Evolutionary conservation across 2,113 vertebrate genomes (phyloP), one percentile per base, ranked within the genome.

Genomic region (Oryzias javanicus): DNA sequence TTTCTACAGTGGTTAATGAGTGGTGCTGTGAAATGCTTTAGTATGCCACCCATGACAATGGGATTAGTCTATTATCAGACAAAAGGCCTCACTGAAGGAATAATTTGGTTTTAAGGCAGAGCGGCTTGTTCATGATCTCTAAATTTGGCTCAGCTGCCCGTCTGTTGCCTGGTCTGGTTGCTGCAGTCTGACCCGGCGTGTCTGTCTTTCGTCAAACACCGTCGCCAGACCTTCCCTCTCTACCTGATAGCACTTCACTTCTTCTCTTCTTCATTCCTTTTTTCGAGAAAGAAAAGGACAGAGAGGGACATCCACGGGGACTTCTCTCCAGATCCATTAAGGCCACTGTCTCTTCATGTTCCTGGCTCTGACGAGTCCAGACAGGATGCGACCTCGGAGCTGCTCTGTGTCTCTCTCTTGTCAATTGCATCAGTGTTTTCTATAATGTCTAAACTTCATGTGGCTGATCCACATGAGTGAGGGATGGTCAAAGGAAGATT

Each of bases 21-120:
- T 69, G 56, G 58, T 56, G 74, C 74, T 48, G 64, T 16, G 24
- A 79, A 81, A 72, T 74, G 81, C 76, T 68, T 61, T 52, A 79
- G 67, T 56, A 55, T 67, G 79, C 81, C 70, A 49, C 72, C 84
- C 55, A 74, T 81, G 85, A 71, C 86, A 89, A 87, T 86, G 74
- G 84, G 89, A 90, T 84, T 86, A 74, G 82, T 76, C 84, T 71
- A 90, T 90, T 90, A 89, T 91, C 86, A 82, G 81, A 84, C 70
- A 64, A 74, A 79, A 72, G 62, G 62, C 63, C 64, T 58, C 58
- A 59, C 72, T 27, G 58, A 53, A 80, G 79, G 85, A 83, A 79
- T 88, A 86, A 80, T 75, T 66, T 44, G 16, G 49, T 60, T 76
- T 72, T 17, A 27, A 55, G 54, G 79, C 76, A 84, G 76, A 81